Evolutionary conservation across 1,140 invertebrate species (phyloP).

Genomic region (Drosophila murphyi): DNA sequence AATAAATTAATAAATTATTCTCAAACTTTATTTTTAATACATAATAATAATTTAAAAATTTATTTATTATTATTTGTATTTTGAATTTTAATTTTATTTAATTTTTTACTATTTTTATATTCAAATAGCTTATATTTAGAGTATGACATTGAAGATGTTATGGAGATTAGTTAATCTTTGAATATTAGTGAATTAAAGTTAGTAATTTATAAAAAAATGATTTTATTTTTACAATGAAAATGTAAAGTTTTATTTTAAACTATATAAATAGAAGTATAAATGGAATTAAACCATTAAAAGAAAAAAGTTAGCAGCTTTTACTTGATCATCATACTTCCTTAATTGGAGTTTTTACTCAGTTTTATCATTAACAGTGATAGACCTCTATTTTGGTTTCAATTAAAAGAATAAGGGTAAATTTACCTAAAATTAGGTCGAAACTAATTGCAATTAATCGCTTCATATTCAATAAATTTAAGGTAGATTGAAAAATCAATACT

Average conservation of each 20-base stretch:
- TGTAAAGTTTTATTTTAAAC: conserved; percentile 86
- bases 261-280: conserved; percentile 86
- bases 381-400: conserved; percentile 86
- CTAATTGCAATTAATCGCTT: conserved; percentile 86
- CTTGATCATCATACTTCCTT: conserved; percentile 84
- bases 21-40: conserved; percentile 55
- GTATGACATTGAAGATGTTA: conserved; percentile 87
- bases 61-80: conserved; percentile 85
- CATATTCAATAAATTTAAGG: conserved; percentile 84
- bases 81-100: conserved; percentile 83
- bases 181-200: conserved; percentile 62
- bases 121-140: conserved; percentile 87
- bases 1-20: conserved; percentile 60
- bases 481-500: conserved; percentile 86
- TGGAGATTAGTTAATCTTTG: conserved; percentile 82
- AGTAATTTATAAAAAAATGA: conserved; percentile 84
- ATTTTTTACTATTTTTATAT: conserved; percentile 83
- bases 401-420: conserved; percentile 86
- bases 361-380: conserved; percentile 68
- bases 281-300: conserved; percentile 85
- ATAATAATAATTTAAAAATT: conserved; percentile 85
- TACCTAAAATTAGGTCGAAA: conserved; percentile 87
- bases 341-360: conserved; percentile 79
- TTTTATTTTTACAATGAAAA: conserved; percentile 87
- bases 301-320: conserved; percentile 85